Evolutionary conservation across 1,140 invertebrate species (phyloP), one percentile per base, ranked within the genome.

Genomic region (Elymnias hypermnestra): DNA sequence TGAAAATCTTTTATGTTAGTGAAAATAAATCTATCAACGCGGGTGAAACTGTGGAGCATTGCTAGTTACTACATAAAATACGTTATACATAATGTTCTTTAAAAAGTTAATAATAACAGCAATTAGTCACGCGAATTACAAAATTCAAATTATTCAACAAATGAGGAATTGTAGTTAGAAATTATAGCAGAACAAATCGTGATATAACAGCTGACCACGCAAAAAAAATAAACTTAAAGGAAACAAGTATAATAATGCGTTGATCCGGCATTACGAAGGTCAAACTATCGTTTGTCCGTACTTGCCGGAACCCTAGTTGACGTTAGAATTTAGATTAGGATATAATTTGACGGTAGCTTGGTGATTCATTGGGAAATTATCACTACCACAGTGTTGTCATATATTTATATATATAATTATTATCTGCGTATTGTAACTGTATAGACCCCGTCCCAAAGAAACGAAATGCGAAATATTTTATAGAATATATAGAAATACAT

Each of bases 181-280:
- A 21, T 21, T 21, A 21, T 21, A 21, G 19, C 14, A 29, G 10
- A 10, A 9, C 9, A 8, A 41, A 29, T 21, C 19, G 9, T 21
- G 19, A 35, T 23, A 33, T 23, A 22, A 51, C 35, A 51, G 48
- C 33, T 33, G 41, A 51, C 33, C 10, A 10, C 3, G 35, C 43
- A 51, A 50, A 47, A 42, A 50, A 2, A 2, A 28, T 5, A 19
- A 36, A 44, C 13, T 38, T 18, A 41, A 52, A 31, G 42, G 43
- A 51, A 56, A 56, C 42, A n/a, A 26, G 33, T 38, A 33, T 43
- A 46, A 37, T 49, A 49, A 49, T 49, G n/a, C 35, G 35, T 36
- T 57, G 46, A 61, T 61, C 58, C 58, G 58, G 53, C 49, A 61
- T 42, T 49, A 45, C 33, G 49, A 62, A 62, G 59, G 59, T 51